Evolutionary conservation across 2,797 vertebrate genomes (phyloP), one percentile per base, ranked within the genome.

Genomic region (Megalops cyprinoides): DNA sequence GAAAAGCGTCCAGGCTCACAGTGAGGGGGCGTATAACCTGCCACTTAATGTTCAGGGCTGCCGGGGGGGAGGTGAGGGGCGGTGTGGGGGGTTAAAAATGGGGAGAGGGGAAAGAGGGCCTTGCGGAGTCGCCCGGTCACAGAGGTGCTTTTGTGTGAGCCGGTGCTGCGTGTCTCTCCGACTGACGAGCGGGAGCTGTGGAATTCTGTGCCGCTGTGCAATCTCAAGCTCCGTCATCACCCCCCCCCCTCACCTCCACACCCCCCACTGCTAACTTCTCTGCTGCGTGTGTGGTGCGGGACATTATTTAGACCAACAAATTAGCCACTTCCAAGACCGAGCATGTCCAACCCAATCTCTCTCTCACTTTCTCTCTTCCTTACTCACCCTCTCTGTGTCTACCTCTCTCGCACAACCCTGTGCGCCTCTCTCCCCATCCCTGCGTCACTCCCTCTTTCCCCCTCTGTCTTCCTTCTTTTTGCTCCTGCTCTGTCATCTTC

Each of bases 371-470:
- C 1, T 42, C 37, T 44, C 67, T n/a, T 18, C 14, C 34, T 56
- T 51, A 18, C 49, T 58, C 37, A 48, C 39, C 28, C 58, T 74
- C 51, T 73, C 67, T 53, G 0, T 80, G 67, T 84, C 51, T 34
- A 51, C 5, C 49, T n/a, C 44, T 62, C 12, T 48, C 6, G 44
- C 15, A 23, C 12, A 67, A 62, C 51, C 39, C 23, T 31, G 23
- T 60, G 10, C 25, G 56, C n/a, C 5, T 60, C 4, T 34, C 60
- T 46, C 18, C 39, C 58, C 23, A 28, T 42, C 42, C 46, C 20
- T n/a, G 4, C 1, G 34, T 44, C 23, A 0, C 67, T 49, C 58
- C 87, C 84, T 86, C 83, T 84, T 65, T 80, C 25, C 65, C 37
- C 69, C 78, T 84, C 37, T 37, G 42, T 48, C 23, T 42, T 58